These are phyloP conservation scores for Stomatorhinus ivindoensis DNA, from an alignment of 2,113 vertebrate species.

Conservation along the genomic window DNA sequence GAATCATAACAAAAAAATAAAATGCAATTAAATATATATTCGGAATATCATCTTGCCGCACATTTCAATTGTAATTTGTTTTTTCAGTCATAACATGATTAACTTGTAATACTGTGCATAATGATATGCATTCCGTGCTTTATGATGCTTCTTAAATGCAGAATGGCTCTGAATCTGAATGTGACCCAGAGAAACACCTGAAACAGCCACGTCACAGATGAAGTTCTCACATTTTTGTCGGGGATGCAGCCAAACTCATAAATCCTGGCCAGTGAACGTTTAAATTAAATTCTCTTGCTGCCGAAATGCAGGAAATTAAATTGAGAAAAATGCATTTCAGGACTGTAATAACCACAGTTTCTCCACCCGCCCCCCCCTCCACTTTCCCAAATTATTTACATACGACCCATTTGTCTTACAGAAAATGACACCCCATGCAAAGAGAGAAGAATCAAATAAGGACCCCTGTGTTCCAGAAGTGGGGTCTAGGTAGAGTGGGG, in stretches of 20 bases:
- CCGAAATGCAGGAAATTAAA: not conserved
- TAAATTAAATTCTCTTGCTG: not conserved
- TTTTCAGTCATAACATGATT: not conserved
- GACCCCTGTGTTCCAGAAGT: not conserved
- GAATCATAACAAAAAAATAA: not conserved
- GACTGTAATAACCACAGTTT: not conserved
- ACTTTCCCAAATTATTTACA: slow-evolving; percentile 1
- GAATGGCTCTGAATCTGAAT: not conserved
- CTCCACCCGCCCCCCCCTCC: not conserved
- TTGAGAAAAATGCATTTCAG: slow-evolving; percentile 4
- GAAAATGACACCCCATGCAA: not conserved
- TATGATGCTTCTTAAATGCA: not conserved
- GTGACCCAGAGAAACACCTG: not conserved
- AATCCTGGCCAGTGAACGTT: not conserved
- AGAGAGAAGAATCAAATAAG: not conserved
- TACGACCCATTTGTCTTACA: not conserved
- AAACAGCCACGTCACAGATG: not conserved
- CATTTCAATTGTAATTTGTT: not conserved
- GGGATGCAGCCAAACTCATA: not conserved
- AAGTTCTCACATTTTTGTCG: not conserved
- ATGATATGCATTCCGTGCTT: not conserved
- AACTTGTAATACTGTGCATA: not conserved
- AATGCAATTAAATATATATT: not conserved
- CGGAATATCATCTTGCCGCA: not conserved
- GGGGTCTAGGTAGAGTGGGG: not conserved